These are phyloP conservation scores for Phoxinus dragarum DNA, from an alignment of 2,797 vertebrate species.

Conservation along the genomic window DNA sequence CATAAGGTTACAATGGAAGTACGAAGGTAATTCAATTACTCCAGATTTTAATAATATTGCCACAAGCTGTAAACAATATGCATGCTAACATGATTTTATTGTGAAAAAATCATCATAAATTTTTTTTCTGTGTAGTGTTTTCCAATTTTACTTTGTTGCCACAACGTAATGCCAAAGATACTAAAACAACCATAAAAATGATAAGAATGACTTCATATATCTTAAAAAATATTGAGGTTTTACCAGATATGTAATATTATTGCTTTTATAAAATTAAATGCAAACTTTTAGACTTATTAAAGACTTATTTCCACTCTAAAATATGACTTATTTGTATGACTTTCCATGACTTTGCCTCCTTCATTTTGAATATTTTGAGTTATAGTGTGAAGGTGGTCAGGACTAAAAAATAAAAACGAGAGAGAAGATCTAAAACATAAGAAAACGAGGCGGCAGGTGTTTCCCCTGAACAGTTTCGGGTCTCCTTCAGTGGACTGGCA, in stretches of 20 bases:
- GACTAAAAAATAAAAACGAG: background rate
- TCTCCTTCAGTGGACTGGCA: slow-evolving; percentile 36
- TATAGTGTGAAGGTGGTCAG: background rate
- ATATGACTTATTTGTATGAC: slow-evolving; percentile 4
- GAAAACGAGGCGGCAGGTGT: slow-evolving; percentile 14
- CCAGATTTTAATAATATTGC: background rate
- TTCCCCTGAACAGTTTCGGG: slow-evolving; percentile 16
- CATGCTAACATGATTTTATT: background rate
- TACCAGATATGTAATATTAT: background rate
- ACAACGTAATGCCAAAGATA: background rate
- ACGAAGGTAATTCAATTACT: no score
- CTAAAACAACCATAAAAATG: background rate
- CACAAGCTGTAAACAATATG: background rate
- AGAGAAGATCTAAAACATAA: slow-evolving; percentile 26
- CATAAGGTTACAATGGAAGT: background rate
- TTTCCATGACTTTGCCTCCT: slow-evolving; percentile 37
- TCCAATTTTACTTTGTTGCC: background rate
- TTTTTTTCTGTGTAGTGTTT: background rate
- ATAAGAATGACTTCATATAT: no score
- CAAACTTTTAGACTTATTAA: background rate
- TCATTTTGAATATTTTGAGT: background rate
- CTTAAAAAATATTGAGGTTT: background rate
- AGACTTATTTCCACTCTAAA: background rate
- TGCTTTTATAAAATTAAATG: background rate
- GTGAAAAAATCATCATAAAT: background rate